Conservation (phyloP, 2,113 vertebrate genomes). For the Microcebus murinus region DNA sequence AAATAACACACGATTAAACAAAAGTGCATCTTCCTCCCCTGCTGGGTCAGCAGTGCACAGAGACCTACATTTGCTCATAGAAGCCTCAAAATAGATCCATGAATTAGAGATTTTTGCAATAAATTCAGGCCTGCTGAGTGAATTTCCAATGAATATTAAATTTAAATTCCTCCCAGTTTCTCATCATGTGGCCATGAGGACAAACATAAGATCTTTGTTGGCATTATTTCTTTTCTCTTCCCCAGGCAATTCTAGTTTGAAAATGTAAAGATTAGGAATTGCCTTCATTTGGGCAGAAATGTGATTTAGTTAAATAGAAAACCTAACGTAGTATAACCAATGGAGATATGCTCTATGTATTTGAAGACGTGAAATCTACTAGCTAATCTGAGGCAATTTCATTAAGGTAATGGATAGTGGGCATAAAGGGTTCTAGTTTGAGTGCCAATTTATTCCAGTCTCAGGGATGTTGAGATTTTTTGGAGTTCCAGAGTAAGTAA, state of each 20-base stretch:
- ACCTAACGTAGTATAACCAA: neutral
- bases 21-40: neutral
- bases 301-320: neutral
- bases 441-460: neutral
- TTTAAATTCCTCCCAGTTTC: neutral
- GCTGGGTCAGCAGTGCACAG: neutral
- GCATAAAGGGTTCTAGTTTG: neutral
- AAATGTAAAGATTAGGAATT: slow-evolving; percentile 30
- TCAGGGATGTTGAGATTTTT: neutral
- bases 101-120: neutral
- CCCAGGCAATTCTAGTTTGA: neutral
- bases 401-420: neutral
- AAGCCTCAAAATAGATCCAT: neutral
- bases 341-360: neutral
- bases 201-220: neutral
- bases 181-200: neutral
- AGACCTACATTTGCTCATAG: neutral
- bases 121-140: neutral
- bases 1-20: neutral
- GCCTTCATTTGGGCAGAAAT: neutral
- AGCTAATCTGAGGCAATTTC: neutral
- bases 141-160: neutral
- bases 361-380: neutral
- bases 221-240: neutral
- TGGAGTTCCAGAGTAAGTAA: neutral